Base-by-base conservation (phyloP, 2,888 invertebrate genomes). In the Agrotis clavis region DNA sequence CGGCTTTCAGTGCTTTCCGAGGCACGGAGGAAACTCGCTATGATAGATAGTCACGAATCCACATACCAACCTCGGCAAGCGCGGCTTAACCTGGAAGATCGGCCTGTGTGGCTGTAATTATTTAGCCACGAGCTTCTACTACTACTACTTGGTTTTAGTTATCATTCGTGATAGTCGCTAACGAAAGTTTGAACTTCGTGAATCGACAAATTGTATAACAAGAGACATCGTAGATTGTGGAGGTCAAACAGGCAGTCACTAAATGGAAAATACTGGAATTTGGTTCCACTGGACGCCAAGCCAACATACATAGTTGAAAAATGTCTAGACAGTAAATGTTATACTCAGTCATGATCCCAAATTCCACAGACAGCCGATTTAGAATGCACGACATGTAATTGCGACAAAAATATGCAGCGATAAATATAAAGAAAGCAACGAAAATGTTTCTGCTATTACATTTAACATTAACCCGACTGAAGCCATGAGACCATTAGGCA, bases 401-500 rank as follows among this genome's bases (percentile, higher is more conserved):
- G 35, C 57, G 35, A 57, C 57, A 14, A 35, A 41, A 35, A 57
- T 35, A n/a, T 41, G 19, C 16, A 30, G 25, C 45, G 11, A 25
- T 51, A 65, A 65, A 16, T 1, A 19, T 21, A 35, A 7, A 35
- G 2, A 19, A n/a, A 41, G 25, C 4, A 48, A n/a, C 45, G 16
- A 35, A 51, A 67, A 75, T 35, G n/a, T 57, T 57, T 11, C 14
- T 11, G 1, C 57, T 57, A 25, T 16, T 30, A 66, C 30, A n/a
- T 16, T 50, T 47, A 4, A 21, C n/a, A n/a, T n/a, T 13, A 13
- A 30, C 19, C 45, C n/a, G n/a, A n/a, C 30, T 11, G 1, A 51
- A 30, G 13, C 35, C 45, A 21, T 75, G 67, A 45, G 13, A 51
- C 75, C 18, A 59, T 73, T 73, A 75, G 72, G 76, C 72, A 75